Evolutionary conservation across 2,888 invertebrate species (phyloP).

Genomic region (Drosophila pseudotalamancana): DNA sequence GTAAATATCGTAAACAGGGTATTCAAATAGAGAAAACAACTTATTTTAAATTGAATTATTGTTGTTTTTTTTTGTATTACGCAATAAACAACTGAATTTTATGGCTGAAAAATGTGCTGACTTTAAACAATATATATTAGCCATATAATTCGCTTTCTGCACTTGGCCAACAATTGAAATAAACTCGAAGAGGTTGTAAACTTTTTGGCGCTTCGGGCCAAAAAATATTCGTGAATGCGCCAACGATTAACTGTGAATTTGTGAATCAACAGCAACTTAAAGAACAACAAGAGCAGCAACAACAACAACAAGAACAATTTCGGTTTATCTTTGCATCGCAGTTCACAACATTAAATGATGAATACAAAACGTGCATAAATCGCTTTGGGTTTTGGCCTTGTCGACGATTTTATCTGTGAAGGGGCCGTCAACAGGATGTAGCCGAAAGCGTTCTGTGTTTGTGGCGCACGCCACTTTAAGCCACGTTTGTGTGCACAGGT

Average conservation of each 20-base stretch:
- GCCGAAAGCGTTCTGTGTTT: conserved; percentile 65
- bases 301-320: conserved; percentile 22
- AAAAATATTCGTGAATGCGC: conserved; percentile 10
- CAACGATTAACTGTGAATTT: conserved; percentile 74
- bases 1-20: too few species aligned
- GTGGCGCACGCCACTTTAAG: conserved; percentile 63
- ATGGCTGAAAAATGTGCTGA: too few species aligned
- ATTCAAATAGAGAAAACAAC: too few species aligned
- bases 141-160: background rate
- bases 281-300: conserved; percentile 29
- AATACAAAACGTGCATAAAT: conserved; percentile 69
- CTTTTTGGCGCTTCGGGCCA: conserved; percentile 15
- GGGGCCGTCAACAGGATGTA: conserved; percentile 61
- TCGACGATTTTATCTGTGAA: conserved; percentile 45
- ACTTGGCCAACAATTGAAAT: conserved; percentile 30
- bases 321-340: conserved; percentile 58
- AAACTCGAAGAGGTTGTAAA: conserved; percentile 23
- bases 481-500: conserved; percentile 41
- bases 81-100: too few species aligned
- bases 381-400: conserved; percentile 55
- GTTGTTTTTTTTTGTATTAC: too few species aligned
- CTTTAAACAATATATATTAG: background rate
- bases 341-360: conserved; percentile 68
- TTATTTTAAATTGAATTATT: too few species aligned
- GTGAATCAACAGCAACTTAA: conserved; percentile 43